Evolutionary conservation across 2,888 invertebrate genomes (phyloP), one percentile per base, ranked within the genome.

Genomic region (Steinernema scapterisci): DNA sequence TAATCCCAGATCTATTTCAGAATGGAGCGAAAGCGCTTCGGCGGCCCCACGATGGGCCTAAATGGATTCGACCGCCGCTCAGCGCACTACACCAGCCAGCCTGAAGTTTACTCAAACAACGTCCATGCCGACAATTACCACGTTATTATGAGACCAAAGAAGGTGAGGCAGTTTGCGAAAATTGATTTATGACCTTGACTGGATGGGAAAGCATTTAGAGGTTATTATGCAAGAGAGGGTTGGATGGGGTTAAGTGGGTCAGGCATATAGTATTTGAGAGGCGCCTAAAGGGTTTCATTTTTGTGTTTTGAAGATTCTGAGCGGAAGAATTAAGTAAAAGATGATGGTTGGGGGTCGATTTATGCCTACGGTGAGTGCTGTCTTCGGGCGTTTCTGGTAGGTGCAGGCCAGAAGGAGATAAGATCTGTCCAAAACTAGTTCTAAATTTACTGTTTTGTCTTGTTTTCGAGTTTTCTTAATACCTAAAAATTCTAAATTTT

Each of bases 21-120:
- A 63, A 63, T 63, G 63, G 63, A 63, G 19, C 63, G 63, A 25
- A 63, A 63, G 31, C 63, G 63, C 19, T 48, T 48, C 48, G 19
- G n/a, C 5, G 63, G 63, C 31, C 83, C 82, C 7, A 76, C 80
- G 19, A 83, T 83, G 81, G 82, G 83, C 52, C 74, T 82, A 71
- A 82, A 81, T 74, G 82, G 82, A 76, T 81, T 81, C 70, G 79
- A 80, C 48, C 75, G 80, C 46, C 63, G 31, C 2, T 63, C 63
- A 11, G 63, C 63, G 63, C 63, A 27, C 31, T 63, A 31, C 63
- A 31, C 63, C 31, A 63, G 63, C 19, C 63, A 63, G 38, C 63
- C 63, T 16, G 63, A 63, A 63, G 63, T 63, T 25, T 63, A 63
- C 63, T 31, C 63, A 2, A n/a, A 25, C 16, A 63, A 63, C 63